Conservation (phyloP, 1,140 invertebrate genomes). For the Procambarus clarkii region DNA sequence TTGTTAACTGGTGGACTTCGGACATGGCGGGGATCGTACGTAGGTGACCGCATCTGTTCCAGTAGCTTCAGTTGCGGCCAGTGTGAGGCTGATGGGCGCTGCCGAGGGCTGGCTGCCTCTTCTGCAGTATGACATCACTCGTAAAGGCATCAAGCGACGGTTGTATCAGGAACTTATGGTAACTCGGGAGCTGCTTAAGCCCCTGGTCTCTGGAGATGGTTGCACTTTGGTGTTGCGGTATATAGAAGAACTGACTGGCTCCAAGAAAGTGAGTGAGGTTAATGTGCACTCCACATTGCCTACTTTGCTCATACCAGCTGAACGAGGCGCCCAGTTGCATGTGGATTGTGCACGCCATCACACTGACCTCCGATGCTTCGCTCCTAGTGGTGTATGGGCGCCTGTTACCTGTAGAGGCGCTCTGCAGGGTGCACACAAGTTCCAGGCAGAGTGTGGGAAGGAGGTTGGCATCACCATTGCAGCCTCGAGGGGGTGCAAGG, state of each 20-base stretch:
- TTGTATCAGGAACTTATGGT: slow-evolving; percentile 42
- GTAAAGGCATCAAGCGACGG: background rate
- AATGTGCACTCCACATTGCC: background rate
- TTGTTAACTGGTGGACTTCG: slow-evolving; percentile 34
- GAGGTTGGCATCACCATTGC: slow-evolving; percentile 36
- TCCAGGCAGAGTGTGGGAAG: slow-evolving; percentile 30
- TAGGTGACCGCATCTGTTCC: slow-evolving; percentile 28
- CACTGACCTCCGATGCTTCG: slow-evolving; percentile 32
- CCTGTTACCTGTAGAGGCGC: slow-evolving; percentile 31
- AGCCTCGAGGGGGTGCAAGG: slow-evolving; percentile 27
- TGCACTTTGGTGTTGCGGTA: slow-evolving; percentile 40
- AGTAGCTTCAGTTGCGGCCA: background rate
- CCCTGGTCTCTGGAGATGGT: slow-evolving; percentile 16
- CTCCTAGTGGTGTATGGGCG: background rate
- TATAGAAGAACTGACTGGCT: slow-evolving; percentile 41
- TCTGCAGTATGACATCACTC: slow-evolving; percentile 35
- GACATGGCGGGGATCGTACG: slow-evolving; percentile 33
- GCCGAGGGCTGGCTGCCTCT: slow-evolving; percentile 34
- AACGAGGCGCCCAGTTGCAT: slow-evolving; percentile 43
- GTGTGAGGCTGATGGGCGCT: slow-evolving; percentile 31
- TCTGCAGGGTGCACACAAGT: slow-evolving; percentile 38
- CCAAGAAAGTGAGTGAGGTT: slow-evolving; percentile 11
- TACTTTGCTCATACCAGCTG: slow-evolving; percentile 38
- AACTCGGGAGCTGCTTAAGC: slow-evolving; percentile 35
- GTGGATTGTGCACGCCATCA: slow-evolving; percentile 46